phyloP scores from a whole-genome alignment of 2,888 invertebrate genomes.

The Brenthis ino region DNA sequence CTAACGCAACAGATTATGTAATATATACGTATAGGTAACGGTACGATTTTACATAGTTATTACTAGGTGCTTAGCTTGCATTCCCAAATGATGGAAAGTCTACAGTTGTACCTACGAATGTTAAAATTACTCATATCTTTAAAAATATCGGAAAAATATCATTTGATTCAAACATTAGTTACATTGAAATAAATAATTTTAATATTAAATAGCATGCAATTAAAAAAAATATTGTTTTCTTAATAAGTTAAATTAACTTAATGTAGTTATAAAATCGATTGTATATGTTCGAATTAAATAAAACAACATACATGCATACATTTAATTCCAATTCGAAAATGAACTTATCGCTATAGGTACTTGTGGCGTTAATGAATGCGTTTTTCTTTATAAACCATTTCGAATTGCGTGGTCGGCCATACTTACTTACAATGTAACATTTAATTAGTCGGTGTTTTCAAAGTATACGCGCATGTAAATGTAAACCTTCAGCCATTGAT shows the following conservation, averaged over 20 bases:
- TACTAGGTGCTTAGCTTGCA: too few relatives aligned
- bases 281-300: conserved; percentile 5
- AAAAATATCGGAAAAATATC: too few relatives aligned
- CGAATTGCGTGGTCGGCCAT: conserved; percentile 50
- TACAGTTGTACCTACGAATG: too few relatives aligned
- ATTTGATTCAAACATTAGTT: too few relatives aligned
- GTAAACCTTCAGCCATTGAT: conserved; percentile 14
- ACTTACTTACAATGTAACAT: conserved; percentile 62
- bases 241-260: conserved; percentile 4
- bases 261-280: conserved; percentile 18
- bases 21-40: too few relatives aligned
- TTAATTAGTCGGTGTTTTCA: conserved; percentile 63
- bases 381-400: conserved; percentile 49
- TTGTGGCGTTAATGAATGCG: conserved; percentile 54
- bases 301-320: neutral
- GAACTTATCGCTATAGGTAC: conserved; percentile 24
- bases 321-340: conserved; percentile 10
- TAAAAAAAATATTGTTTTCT: conserved; percentile 13
- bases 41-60: too few relatives aligned
- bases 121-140: too few relatives aligned
- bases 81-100: too few relatives aligned
- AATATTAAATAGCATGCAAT: neutral
- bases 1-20: too few relatives aligned
- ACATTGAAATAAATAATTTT: too few relatives aligned
- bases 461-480: conserved; percentile 46